Evolutionary conservation across 64 coral and sea anemone species (phyloP).

Genomic region (Anthopleura sola): DNA sequence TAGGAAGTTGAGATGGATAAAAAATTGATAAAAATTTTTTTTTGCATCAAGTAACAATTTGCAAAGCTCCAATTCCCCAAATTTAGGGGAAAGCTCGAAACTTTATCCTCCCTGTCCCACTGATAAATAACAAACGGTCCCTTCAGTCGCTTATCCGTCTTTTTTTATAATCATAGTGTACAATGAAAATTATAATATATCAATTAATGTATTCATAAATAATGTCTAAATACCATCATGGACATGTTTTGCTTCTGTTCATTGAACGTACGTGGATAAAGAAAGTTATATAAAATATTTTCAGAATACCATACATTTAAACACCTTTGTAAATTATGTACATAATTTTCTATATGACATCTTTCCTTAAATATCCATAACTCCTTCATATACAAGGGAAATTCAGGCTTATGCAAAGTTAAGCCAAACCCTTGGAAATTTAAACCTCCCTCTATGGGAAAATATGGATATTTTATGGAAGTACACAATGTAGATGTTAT

Average conservation of each 20-base stretch:
- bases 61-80: too few species aligned
- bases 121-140: too few species aligned
- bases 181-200: not conserved
- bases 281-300: constrained; percentile 1
- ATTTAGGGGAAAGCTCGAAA: too few species aligned
- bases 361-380: not conserved
- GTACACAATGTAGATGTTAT: too few species aligned
- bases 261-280: not conserved
- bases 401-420: not conserved
- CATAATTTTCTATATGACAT: not conserved
- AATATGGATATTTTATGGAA: too few species aligned
- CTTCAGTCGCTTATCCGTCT: too few species aligned
- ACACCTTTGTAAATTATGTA: not conserved
- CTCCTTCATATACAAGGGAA: not conserved
- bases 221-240: not conserved
- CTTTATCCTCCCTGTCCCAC: too few species aligned
- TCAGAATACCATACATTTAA: not conserved
- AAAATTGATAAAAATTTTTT: too few species aligned
- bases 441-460: too few species aligned
- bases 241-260: not conserved
- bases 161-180: not conserved
- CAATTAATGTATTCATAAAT: not conserved
- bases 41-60: too few species aligned
- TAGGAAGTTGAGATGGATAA: too few species aligned
- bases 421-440: too few species aligned